Base-by-base conservation (phyloP, 1,140 invertebrate genomes). In the Sminthurinus signatus region DNA sequence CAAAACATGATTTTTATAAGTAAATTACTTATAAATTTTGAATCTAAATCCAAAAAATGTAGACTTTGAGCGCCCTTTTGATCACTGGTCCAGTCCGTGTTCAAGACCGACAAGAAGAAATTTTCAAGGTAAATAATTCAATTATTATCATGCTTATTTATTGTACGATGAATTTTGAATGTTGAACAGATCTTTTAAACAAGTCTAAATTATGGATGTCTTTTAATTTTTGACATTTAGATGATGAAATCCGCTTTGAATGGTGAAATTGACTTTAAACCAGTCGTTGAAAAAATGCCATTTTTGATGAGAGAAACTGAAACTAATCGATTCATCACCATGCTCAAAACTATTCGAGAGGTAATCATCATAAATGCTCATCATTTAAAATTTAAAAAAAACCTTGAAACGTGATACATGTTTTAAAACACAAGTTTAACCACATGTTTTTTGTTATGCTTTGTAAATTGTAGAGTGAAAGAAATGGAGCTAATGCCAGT, bases 201-300 rank as follows among this genome's bases (percentile, higher is more conserved):
- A 39, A 52, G 39, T 36, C 43, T 43, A 5, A 28, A 10, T 44
- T 43, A 28, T n/a, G 4, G 19, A 17, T 19, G 36, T 15, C 19
- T 19, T 57, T 32, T 21, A 39, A 8, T 25, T 36, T 39, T 57
- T 21, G 31, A 36, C n/a, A n/a, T 54, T 32, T 51, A 67, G 67
- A 29, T 72, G 5, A 72, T 72, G 70, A 43, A 46, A 27, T 39
- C 54, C 12, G 64, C 68, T 23, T 46, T 72, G 15, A 72, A 72
- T 39, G 67, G 67, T 46, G 51, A 72, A 51, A 15, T 72, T 27
- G 67, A 72, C 29, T 72, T 72, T 36, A 67, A 51, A 19, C 67
- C 67, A 31, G 64, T 72, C 8, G 67, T 72, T 0, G 43, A 72
- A 28, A 57, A 62, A 31, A 48, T 72, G 14, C 70, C 70, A 10